Percentiles rank a stretch among this genome's conserved stretches.
Conservation (phyloP, 92 coral and sea anemone genomes). For the Scolanthus callimorphus region DNA sequence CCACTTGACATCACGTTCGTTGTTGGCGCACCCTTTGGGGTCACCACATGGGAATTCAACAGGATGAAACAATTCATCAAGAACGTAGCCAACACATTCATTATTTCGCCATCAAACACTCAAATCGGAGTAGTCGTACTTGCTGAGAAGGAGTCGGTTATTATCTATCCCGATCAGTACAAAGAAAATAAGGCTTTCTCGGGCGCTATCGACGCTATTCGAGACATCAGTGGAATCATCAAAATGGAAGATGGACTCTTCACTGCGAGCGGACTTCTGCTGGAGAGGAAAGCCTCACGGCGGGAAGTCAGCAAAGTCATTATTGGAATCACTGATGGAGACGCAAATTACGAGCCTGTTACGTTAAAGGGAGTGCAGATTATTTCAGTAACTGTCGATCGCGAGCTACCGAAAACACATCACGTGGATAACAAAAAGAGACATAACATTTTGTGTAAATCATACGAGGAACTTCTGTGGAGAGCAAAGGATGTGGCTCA, state of each 20-base stretch:
- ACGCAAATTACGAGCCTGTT: neutral
- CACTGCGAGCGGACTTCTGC: constrained; percentile 36
- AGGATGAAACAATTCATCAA: constrained; percentile 71
- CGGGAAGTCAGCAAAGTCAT: constrained; percentile 58
- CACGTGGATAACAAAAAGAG: constrained; percentile 19
- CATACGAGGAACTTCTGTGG: constrained; percentile 27
- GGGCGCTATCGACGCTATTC: constrained; percentile 35
- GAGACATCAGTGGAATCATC: constrained; percentile 47
- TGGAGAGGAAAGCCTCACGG: constrained; percentile 35
- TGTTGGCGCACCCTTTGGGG: constrained; percentile 58
- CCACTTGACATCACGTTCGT: constrained; percentile 62
- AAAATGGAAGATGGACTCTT: constrained; percentile 48
- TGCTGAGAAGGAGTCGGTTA: constrained; percentile 33
- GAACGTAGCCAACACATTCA: constrained; percentile 42
- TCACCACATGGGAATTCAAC: constrained; percentile 36
- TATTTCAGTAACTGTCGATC: constrained; percentile 58
- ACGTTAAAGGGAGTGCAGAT: constrained; percentile 52
- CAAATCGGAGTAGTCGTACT: constrained; percentile 46
- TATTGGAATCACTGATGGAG: constrained; percentile 50
- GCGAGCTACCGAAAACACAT: constrained; percentile 25
- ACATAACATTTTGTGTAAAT: constrained; percentile 20
- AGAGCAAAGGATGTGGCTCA: constrained; percentile 31
- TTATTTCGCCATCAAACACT: constrained; percentile 26
- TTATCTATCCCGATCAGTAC: constrained; percentile 34
- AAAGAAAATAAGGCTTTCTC: constrained; percentile 35